Base-by-base conservation (phyloP, 2,888 invertebrate genomes). In the Biston stratarius region DNA sequence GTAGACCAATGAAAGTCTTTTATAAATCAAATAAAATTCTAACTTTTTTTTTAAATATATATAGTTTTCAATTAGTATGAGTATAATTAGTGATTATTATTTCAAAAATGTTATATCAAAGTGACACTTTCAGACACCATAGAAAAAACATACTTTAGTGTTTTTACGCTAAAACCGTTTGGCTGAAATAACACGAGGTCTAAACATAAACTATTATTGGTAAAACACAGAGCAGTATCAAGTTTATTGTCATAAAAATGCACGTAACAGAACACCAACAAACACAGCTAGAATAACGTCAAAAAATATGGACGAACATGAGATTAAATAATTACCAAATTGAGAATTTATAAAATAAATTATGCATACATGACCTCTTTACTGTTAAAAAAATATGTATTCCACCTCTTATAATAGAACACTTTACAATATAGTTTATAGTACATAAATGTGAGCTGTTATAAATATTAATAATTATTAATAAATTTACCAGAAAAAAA, bases 161-260 rank as follows among this genome's bases (percentile, higher is more conserved):
- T 70, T 75, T 77, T 79, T 77, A 81, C 81, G 52, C 61, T 51
- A 42, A 78, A 80, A 77, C 74, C 74, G 73, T 82, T 81, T 82
- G 81, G 78, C 81, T 75, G 75, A 52, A 61, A 61, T 68, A 49
- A 69, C 66, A 70, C 72, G 70, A 77, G 72, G 68, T 66, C 44
- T 69, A 74, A 72, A 76, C 64, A 14, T 68, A 64, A 81, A 77
- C 73, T 81, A 84, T 87, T 89, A 90, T 88, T 51, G 51, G 34
- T 51, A 90, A 88, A 81, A 80, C 78, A 76, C 80, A 83, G 79
- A 81, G 67, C 66, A 66, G 71, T 79, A 78, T 73, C 72, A 79
- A 78, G 72, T 68, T 85, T 84, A 84, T 85, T 84, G 83, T 88
- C 86, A 77, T 78, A 75, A 67, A 71, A 74, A 76, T 70, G 63